A percentile compares a stretch with the other conserved stretches of the same genome.
These are phyloP conservation scores for Glaucomys volans DNA, from an alignment of 2,113 vertebrate species.

Conservation along the genomic window DNA sequence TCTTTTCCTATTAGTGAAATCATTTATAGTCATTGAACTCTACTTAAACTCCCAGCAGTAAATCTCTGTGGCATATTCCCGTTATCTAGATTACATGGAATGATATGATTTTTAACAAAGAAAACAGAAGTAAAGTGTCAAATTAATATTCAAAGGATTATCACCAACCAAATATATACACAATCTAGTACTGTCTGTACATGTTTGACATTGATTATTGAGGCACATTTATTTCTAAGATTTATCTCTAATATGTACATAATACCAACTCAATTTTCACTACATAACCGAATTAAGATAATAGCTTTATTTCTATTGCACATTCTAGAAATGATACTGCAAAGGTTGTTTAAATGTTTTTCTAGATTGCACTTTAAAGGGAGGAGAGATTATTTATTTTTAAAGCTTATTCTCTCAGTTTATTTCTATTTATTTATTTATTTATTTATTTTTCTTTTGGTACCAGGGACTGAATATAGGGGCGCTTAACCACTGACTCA, in stretches of 20 bases:
- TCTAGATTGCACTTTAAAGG: not conserved
- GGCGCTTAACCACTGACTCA: too few relatives aligned
- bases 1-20: slow-evolving; percentile 80
- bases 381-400: not conserved
- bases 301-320: not conserved
- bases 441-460: too few relatives aligned
- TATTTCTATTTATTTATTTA: not conserved
- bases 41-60: slow-evolving; percentile 50
- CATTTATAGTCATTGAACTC: slow-evolving; percentile 74
- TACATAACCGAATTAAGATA: not conserved
- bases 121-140: slow-evolving; percentile 54
- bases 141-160: slow-evolving; percentile 33
- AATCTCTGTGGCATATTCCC: not conserved
- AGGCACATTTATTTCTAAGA: not conserved
- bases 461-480: too few relatives aligned
- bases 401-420: not conserved
- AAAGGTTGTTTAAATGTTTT: not conserved
- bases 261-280: not conserved
- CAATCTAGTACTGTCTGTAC: not conserved
- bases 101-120: slow-evolving; percentile 30
- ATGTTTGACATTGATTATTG: not conserved
- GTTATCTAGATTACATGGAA: not conserved
- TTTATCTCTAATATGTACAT: not conserved
- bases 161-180: not conserved
- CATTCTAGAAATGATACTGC: not conserved